Evolutionary conservation across 2,113 vertebrate genomes (phyloP), one percentile per base, ranked within the genome.

Genomic region (Pao palembangensis): DNA sequence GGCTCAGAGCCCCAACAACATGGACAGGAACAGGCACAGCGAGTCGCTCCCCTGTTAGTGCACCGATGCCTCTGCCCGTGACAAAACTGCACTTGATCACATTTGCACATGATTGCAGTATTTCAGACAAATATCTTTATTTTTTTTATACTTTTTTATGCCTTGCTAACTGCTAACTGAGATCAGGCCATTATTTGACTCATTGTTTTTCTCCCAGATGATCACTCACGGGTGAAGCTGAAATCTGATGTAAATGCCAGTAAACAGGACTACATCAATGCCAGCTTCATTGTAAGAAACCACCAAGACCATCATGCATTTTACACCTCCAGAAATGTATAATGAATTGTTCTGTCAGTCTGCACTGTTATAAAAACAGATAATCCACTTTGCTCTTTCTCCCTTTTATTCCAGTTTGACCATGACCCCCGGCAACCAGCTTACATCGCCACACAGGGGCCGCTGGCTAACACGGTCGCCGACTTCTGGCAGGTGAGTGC

Each of bases 401-500:
- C 21, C 19, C 16, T 61, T 51, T 31, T 57, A 8, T 58, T 28
- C 6, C 75, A 99, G 97, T 95, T 94, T 4, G 97, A 99, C 75
- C 97, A 99, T 0, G 97, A 99, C 77, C 97, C 96, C 1, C 92
- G 96, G 59, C 95, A 97, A 88, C 96, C 96, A 6, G 91, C 97
- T 0, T 99, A 99, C 68, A 96, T 99, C 3, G 96, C 96, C 59
- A 98, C 97, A 0, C 97, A 99, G 81, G 96, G 97, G 43, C 96
- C 97, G 0, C 83, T 96, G 78, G 87, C 96, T 43, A 96, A 98
- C 74, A 98, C 97, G 38, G 94, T 99, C 0, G 88, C 95, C 23
- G 96, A 99, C 88, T 99, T 99, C 91, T 98, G 97, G 97, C 97
- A 99, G 94, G 96, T 96, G 68, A 76, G 87, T 77, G 1, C 16